A percentile compares a stretch with the other conserved stretches of the same genome.
phyloP scores from a whole-genome alignment of 2,113 vertebrate species.

The Rousettus leschenaultii region DNA sequence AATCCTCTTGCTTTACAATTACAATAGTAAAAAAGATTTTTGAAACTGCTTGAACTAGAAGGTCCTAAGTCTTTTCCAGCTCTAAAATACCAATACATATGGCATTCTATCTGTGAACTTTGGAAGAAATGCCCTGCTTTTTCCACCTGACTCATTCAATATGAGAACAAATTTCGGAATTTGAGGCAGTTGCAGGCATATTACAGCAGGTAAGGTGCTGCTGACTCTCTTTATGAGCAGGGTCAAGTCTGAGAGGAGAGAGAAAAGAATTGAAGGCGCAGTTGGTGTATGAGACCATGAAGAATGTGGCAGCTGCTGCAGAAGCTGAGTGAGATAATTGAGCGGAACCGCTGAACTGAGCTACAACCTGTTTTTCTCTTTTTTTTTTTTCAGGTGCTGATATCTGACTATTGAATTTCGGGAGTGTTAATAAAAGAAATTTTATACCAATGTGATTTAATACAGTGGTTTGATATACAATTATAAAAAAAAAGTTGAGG shows the following conservation, averaged over 20 bases:
- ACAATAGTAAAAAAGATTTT: neutral
- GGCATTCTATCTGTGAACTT: neutral
- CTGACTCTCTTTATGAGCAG: neutral
- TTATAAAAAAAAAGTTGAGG: neutral
- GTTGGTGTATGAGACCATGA: slow-evolving; percentile 1
- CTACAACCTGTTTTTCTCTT: neutral
- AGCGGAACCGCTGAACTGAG: neutral
- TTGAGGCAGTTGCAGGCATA: neutral
- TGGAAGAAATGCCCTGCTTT: neutral
- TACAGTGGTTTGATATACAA: neutral
- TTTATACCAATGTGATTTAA: slow-evolving; percentile 25
- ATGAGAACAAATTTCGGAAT: slow-evolving; percentile 17
- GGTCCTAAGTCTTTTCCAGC: neutral
- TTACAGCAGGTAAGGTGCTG: neutral
- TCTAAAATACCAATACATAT: neutral
- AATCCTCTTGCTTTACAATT: neutral
- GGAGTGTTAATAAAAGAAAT: neutral
- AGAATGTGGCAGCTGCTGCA: neutral
- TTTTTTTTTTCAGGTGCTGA: slow-evolving; percentile 34
- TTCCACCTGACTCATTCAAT: neutral
- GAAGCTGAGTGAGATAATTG: neutral
- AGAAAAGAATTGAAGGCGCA: neutral
- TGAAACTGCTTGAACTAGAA: slow-evolving; percentile 1
- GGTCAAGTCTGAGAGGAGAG: neutral
- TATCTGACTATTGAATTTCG: slow-evolving; percentile 15